These are phyloP conservation scores for Diplosoma virens DNA, from an alignment of 23 tunicate genomes.

Conservation along the genomic window DNA sequence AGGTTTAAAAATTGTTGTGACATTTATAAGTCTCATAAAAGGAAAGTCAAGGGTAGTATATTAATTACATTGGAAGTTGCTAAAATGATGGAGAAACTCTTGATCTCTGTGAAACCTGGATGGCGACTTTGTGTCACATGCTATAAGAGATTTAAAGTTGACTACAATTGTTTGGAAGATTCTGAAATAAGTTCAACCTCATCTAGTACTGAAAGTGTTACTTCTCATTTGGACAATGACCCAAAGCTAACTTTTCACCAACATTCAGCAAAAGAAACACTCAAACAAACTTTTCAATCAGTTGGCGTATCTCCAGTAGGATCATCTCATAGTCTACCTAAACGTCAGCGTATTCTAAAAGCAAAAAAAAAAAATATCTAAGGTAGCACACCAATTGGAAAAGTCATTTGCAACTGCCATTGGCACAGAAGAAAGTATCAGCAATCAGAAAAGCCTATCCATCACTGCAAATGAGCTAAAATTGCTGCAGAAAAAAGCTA, in stretches of 20 bases:
- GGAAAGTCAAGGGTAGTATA: constrained; percentile 9
- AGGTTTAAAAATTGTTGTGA: constrained; percentile 1
- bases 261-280: constrained; percentile 5
- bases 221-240: neutral
- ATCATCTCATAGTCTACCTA: constrained; percentile 1
- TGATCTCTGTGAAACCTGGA: constrained; percentile 18
- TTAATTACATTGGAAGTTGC: constrained; percentile 3
- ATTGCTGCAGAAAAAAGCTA: neutral
- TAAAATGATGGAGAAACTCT: constrained; percentile 7
- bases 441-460: neutral
- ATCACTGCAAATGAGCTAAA: neutral
- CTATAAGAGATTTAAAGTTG: constrained; percentile 1
- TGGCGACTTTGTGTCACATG: constrained; percentile 19
- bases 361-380: no score
- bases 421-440: neutral
- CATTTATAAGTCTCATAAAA: constrained; percentile 4
- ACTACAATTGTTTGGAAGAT: neutral
- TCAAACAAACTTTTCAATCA: neutral
- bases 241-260: neutral
- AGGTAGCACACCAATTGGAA: no score
- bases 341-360: neutral
- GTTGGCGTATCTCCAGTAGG: constrained; percentile 4
- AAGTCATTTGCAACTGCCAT: constrained; percentile 1
- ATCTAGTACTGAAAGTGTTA: neutral
- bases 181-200: constrained; percentile 1